Percentiles rank a stretch among this genome's conserved stretches.
These are phyloP conservation scores for Aphaenogaster ashmeadi DNA, from an alignment of 1,140 invertebrate species.

Conservation along the genomic window DNA sequence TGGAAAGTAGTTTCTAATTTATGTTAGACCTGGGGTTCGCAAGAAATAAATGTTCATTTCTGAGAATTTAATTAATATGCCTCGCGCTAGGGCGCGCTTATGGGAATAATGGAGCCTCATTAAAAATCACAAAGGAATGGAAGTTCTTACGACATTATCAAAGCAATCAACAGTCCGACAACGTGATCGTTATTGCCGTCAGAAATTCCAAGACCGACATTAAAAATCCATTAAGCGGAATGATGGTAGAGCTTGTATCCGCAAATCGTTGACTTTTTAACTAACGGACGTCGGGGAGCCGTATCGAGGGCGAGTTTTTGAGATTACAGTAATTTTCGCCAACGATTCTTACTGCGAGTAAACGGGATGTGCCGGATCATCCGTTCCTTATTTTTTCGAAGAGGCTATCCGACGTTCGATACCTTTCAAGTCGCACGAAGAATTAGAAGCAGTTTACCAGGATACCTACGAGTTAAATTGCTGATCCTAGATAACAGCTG, in stretches of 20 bases:
- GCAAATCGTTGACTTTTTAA: slow-evolving; percentile 62
- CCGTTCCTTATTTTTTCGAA: slow-evolving; percentile 12
- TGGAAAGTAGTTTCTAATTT: not conserved
- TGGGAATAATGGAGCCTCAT: slow-evolving; percentile 16
- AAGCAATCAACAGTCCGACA: slow-evolving; percentile 56
- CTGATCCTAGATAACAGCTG: slow-evolving; percentile 24
- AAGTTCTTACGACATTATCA: slow-evolving; percentile 50
- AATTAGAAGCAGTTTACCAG: slow-evolving; percentile 1
- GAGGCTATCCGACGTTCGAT: slow-evolving; percentile 6
- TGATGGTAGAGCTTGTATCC: slow-evolving; percentile 59
- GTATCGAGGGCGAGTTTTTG: not conserved
- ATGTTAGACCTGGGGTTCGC: not conserved
- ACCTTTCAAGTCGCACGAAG: slow-evolving; percentile 3
- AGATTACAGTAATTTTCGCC: slow-evolving; percentile 46
- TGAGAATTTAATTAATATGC: slow-evolving; percentile 43
- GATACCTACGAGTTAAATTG: slow-evolving; percentile 36
- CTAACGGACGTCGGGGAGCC: slow-evolving; percentile 42
- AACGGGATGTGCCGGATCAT: slow-evolving; percentile 9
- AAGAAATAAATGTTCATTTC: slow-evolving; percentile 5
- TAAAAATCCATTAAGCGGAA: slow-evolving; percentile 77
- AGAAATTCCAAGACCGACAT: slow-evolving; percentile 69
- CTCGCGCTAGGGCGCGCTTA: not conserved
- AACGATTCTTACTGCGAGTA: not conserved
- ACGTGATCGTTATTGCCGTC: slow-evolving; percentile 36
- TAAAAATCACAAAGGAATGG: slow-evolving; percentile 32